These are phyloP conservation scores for Lagenorhynchus albirostris DNA, from an alignment of 2,113 vertebrate genomes.

Conservation along the genomic window DNA sequence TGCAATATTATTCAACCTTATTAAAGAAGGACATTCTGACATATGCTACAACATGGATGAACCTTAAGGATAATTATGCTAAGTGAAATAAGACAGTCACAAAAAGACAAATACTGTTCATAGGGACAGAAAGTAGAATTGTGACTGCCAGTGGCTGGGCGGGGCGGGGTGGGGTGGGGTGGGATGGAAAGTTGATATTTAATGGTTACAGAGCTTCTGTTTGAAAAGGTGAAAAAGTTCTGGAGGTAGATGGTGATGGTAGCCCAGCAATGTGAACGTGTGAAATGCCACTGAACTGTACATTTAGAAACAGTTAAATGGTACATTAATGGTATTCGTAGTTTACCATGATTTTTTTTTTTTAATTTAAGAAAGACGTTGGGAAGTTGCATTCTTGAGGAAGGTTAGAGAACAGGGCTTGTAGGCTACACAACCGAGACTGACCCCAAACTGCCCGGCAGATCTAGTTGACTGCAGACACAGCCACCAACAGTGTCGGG, in stretches of 20 bases:
- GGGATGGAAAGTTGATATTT: neutral
- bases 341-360: neutral
- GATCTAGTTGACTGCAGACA: neutral
- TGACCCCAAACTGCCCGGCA: neutral
- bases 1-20: neutral
- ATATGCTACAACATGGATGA: neutral
- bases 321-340: neutral
- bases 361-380: neutral
- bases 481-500: rapidly evolving
- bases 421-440: neutral
- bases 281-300: neutral
- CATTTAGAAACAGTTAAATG: neutral
- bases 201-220: neutral
- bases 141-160: neutral
- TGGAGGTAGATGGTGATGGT: neutral
- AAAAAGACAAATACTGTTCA: neutral
- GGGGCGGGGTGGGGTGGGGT: neutral
- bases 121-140: neutral
- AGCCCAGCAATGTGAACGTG: neutral
- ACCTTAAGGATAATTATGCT: neutral
- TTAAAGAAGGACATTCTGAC: neutral
- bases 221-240: neutral
- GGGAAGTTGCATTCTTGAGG: neutral
- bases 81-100: neutral
- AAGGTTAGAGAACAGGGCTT: neutral